A percentile compares a stretch with the other conserved stretches of the same genome.
Evolutionary conservation across 2,797 vertebrate genomes (phyloP).

Genomic region (Pangasius larnaudii): DNA sequence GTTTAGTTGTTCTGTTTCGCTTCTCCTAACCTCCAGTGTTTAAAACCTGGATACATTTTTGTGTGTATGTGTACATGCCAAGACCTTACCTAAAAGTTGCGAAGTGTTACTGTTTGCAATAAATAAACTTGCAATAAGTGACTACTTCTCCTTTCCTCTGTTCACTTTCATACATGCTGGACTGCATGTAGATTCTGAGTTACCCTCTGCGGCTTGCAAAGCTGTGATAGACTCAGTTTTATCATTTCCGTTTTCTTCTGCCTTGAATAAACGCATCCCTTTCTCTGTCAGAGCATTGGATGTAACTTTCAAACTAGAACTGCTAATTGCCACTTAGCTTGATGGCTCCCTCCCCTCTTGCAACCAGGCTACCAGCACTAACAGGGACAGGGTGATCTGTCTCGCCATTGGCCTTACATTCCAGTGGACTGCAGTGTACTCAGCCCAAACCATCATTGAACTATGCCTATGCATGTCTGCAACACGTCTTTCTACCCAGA

Average conservation of each 20-base stretch:
- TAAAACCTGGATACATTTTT: background rate
- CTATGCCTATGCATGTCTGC: too few relatives aligned
- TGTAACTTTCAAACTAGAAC: background rate
- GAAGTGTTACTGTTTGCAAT: too few relatives aligned
- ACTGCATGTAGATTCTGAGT: too few relatives aligned
- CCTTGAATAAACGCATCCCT: background rate
- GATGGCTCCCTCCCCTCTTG: background rate
- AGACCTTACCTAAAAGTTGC: background rate
- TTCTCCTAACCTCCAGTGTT: background rate
- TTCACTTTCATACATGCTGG: too few relatives aligned
- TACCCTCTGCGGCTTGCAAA: too few relatives aligned
- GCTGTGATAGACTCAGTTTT: too few relatives aligned
- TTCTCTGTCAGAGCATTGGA: background rate
- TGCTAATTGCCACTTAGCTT: background rate
- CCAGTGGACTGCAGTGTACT: too few relatives aligned
- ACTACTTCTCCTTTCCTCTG: too few relatives aligned
- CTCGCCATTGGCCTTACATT: background rate
- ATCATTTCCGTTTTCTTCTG: background rate
- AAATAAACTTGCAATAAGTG: too few relatives aligned
- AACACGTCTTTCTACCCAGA: too few relatives aligned
- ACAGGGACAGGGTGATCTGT: background rate
- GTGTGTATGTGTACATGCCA: background rate
- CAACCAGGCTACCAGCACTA: background rate
- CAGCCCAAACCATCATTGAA: too few relatives aligned
- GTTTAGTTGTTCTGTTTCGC: background rate